Evolutionary conservation across 2,113 vertebrate genomes (phyloP).

Genomic region (Helogale parvula): DNA sequence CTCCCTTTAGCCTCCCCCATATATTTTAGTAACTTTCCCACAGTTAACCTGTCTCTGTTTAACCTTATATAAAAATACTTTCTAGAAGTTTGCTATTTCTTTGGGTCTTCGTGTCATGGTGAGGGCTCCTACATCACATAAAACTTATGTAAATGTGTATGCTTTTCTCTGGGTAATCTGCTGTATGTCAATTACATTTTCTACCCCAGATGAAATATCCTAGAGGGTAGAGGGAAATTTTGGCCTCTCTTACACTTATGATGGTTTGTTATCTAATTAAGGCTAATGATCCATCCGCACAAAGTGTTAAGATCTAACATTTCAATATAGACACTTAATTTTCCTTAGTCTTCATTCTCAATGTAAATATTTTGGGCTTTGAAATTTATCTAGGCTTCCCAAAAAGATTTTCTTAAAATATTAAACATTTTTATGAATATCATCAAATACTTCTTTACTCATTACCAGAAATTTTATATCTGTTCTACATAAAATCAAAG

Average conservation of each 20-base stretch:
- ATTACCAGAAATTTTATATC: conserved; percentile 22
- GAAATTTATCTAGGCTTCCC: neutral
- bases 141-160: neutral
- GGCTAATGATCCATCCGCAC: neutral
- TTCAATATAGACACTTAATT: neutral
- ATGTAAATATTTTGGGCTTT: conserved; percentile 12
- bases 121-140: neutral
- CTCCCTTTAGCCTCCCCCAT: neutral
- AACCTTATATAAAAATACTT: neutral
- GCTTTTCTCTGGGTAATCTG: neutral
- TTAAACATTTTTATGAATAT: neutral
- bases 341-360: conserved; percentile 17
- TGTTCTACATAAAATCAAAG: conserved; percentile 47
- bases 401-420: neutral
- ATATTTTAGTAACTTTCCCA: neutral
- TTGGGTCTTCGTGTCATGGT: neutral
- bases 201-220: neutral
- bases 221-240: neutral
- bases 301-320: conserved; percentile 7
- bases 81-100: neutral
- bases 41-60: neutral
- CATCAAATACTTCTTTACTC: conserved; percentile 21
- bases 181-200: neutral
- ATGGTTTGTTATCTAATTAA: neutral
- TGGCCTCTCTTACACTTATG: neutral